Evolutionary conservation across 2,797 vertebrate genomes (phyloP).

Genomic region (Prionace glauca): DNA sequence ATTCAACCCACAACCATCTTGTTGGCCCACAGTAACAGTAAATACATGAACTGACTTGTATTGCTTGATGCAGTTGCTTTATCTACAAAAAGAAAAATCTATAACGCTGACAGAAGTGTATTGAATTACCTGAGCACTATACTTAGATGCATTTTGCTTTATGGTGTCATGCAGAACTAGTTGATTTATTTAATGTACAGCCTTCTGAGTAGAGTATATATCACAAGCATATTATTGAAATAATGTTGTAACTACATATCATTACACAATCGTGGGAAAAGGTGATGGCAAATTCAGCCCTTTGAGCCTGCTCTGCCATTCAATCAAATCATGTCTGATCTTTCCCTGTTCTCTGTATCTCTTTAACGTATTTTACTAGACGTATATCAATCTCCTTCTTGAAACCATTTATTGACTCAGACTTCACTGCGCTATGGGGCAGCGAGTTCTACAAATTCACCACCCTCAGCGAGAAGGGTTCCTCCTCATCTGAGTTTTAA

Average conservation of each 20-base stretch:
- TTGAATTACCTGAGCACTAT: not conserved
- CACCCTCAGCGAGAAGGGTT: too few relatives aligned
- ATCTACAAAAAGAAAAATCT: constrained; percentile 7
- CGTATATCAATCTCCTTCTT: too few relatives aligned
- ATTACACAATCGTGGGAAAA: not conserved
- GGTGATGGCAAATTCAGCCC: not conserved
- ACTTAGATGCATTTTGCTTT: not conserved
- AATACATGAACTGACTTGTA: not conserved
- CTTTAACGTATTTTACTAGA: too few relatives aligned
- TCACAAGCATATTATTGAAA: constrained; percentile 4
- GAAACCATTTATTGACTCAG: too few relatives aligned
- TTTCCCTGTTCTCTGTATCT: too few relatives aligned
- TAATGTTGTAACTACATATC: not conserved
- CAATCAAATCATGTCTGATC: too few relatives aligned
- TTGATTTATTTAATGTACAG: not conserved
- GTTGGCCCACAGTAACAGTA: not conserved
- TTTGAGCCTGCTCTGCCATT: too few relatives aligned
- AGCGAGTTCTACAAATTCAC: too few relatives aligned
- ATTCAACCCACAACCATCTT: not conserved
- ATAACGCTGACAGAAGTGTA: not conserved
- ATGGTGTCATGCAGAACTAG: not conserved
- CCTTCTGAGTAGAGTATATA: not conserved
- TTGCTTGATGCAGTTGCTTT: not conserved
- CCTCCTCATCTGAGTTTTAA: too few relatives aligned
- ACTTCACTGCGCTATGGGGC: too few relatives aligned